Evolutionary conservation across 2,797 vertebrate species (phyloP), one percentile per base, ranked within the genome.

Genomic region (Paramormyrops hopkinsi): DNA sequence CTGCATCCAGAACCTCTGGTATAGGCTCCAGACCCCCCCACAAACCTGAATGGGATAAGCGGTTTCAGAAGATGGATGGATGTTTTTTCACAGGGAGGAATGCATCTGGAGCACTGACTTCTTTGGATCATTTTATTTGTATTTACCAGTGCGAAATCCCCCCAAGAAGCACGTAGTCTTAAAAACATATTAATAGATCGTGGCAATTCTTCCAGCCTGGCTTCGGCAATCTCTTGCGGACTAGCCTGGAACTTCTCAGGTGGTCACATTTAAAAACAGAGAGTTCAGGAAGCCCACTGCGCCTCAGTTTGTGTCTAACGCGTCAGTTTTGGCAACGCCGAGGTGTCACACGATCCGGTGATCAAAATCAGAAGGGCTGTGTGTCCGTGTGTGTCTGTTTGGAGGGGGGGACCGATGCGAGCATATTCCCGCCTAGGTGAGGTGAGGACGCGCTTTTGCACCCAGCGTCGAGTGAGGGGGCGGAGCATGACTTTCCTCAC

Each of bases 21-120:
- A 6, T 8, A 8, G 54, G 6, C 6, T 59, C 6, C n/a, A 8
- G 54, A 59, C 19, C 54, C 54, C 17, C 54, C 19, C 19, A 22
- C 54, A 22, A 59, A 5, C n/a, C 54, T 22, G 19, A 59, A 59
- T 22, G 6, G 19, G 54, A 59, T 59, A 22, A n/a, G 2, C n/a
- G 0, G 19, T n/a, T 59, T n/a, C n/a, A 59, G 54, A 59, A 59
- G 6, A 59, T 59, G 6, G n/a, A 59, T 37, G 33, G 9, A 56
- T 65, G 12, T 14, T 91, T 94, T 93, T 93, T 90, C 48, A 89
- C 51, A 2, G 46, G 22, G 25, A 33, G 4, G 86, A 87, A 90
- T 93, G 91, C 91, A 92, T 93, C 92, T 3, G 91, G 92, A 1
- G 5, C 50, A 7, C 33, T 87, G 85, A 41, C 33, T 86, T 41